A percentile compares a stretch with the other conserved stretches of the same genome.
These are phyloP conservation scores for Heterochromis multidens DNA, from an alignment of 2,113 vertebrate genomes.

Conservation along the genomic window DNA sequence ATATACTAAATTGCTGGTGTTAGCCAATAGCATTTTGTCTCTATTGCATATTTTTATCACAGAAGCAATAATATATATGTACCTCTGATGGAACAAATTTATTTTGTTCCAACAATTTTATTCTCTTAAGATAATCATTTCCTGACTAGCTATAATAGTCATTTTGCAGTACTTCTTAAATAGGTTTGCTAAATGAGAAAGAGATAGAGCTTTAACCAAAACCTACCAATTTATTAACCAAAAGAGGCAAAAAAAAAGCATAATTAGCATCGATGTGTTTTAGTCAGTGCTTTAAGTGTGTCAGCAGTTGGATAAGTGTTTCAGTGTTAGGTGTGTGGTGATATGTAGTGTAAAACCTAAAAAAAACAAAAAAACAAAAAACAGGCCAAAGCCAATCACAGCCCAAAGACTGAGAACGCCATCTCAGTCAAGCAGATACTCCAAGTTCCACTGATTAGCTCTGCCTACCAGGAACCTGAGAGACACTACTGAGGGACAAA, in stretches of 20 bases:
- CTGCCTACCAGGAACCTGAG: background rate
- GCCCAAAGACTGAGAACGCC: background rate
- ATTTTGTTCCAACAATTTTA: background rate
- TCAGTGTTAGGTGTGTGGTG: background rate
- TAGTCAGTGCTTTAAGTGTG: background rate
- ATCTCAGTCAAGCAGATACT: background rate
- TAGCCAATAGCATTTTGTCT: background rate
- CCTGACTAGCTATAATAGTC: background rate
- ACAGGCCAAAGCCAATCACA: background rate
- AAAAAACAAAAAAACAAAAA: too few relatives aligned
- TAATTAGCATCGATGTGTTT: background rate
- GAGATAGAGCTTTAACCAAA: background rate
- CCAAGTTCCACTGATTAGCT: background rate
- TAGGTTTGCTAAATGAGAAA: accelerated
- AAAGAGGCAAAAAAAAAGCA: background rate
- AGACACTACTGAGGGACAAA: background rate
- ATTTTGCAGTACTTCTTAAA: background rate
- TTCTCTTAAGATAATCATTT: background rate
- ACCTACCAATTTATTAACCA: background rate
- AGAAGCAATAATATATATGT: background rate
- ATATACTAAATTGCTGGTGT: background rate
- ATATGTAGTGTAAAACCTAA: background rate
- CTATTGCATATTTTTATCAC: accelerated
- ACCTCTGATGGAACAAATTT: background rate
- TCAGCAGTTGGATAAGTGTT: background rate